phyloP scores from a whole-genome alignment of 2,888 invertebrate species.

The Tridacna crocea region DNA sequence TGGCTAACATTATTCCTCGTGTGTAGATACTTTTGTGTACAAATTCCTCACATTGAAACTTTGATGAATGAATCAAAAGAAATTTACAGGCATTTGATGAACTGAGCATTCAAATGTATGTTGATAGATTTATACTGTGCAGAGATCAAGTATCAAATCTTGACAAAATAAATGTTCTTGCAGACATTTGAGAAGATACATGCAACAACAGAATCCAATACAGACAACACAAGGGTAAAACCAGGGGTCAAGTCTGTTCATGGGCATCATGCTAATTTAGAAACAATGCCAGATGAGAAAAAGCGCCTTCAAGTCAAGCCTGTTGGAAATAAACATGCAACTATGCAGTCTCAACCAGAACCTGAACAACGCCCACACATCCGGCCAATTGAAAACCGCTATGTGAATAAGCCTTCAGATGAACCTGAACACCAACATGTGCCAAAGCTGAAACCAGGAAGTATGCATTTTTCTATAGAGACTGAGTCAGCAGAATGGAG shows the following conservation, averaged over 20 bases:
- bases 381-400: slow-evolving; percentile 52
- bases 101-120: too few relatives aligned
- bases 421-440: slow-evolving; percentile 60
- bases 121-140: too few relatives aligned
- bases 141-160: background rate
- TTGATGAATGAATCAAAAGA: too few relatives aligned
- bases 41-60: background rate
- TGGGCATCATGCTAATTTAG: slow-evolving; percentile 61
- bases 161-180: background rate
- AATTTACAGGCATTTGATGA: too few relatives aligned
- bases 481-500: slow-evolving; percentile 66
- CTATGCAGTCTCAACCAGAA: slow-evolving; percentile 62
- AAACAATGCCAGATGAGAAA: slow-evolving; percentile 31
- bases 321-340: slow-evolving; percentile 62
- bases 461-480: slow-evolving; percentile 57
- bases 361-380: slow-evolving; percentile 64
- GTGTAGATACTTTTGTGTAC: background rate
- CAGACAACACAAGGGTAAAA: slow-evolving; percentile 29
- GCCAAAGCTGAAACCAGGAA: slow-evolving; percentile 64
- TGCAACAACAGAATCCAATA: slow-evolving; percentile 63
- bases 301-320: slow-evolving; percentile 46
- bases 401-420: slow-evolving; percentile 64
- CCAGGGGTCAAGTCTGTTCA: slow-evolving; percentile 56
- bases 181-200: slow-evolving; percentile 61
- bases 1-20: background rate